phyloP scores from a whole-genome alignment of 2,888 invertebrate species.

The Galerucella pusilla region DNA sequence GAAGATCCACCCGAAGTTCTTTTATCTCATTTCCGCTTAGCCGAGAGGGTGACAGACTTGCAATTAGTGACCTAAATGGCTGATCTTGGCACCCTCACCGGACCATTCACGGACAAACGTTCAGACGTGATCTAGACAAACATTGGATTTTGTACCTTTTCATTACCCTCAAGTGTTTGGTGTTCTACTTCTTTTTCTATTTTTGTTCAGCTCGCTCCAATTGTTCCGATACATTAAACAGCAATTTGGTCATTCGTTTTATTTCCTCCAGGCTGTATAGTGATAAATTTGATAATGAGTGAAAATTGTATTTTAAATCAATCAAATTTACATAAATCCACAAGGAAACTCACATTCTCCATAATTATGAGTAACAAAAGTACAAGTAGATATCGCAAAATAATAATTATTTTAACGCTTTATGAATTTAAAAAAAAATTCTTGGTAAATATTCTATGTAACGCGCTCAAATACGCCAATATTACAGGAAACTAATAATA shows the following conservation, averaged over 20 bases:
- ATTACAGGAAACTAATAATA: too few species aligned
- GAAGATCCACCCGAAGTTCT: conserved; percentile 53
- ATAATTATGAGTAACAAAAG: too few species aligned
- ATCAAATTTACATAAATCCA: too few species aligned
- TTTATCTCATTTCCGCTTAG: conserved; percentile 63
- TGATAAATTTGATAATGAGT: too few species aligned
- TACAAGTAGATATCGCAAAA: too few species aligned
- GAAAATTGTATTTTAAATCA: too few species aligned
- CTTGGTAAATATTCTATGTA: too few species aligned
- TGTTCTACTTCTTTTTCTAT: conserved; percentile 40
- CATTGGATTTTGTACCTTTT: conserved; percentile 53
- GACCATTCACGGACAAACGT: conserved; percentile 55
- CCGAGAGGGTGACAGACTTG: conserved; percentile 60
- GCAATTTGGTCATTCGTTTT: conserved; percentile 35
- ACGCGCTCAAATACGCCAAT: too few species aligned
- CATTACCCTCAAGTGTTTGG: conserved; percentile 47
- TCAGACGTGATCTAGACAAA: conserved; percentile 50
- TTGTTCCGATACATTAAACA: conserved; percentile 46
- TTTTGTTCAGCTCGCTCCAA: conserved; percentile 35
- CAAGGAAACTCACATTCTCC: too few species aligned
- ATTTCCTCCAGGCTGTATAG: neutral
- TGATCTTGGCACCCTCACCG: conserved; percentile 53
- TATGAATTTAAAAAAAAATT: too few species aligned
- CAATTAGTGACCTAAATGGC: conserved; percentile 62
- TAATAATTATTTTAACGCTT: too few species aligned